These are phyloP conservation scores for Spilogale gracilis DNA, from an alignment of 2,113 vertebrate species.

Conservation along the genomic window DNA sequence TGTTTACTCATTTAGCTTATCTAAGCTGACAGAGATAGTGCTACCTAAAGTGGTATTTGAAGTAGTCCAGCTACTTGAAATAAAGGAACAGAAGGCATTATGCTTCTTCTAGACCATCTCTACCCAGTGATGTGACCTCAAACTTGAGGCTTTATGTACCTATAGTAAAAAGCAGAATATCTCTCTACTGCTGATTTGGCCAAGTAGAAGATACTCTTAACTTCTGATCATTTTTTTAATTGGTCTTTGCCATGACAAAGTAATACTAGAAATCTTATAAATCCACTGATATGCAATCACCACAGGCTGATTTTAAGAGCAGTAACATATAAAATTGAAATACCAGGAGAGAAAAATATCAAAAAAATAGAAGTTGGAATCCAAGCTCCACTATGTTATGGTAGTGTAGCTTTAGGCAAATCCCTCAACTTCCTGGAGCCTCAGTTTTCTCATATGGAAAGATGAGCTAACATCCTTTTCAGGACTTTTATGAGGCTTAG, in stretches of 20 bases:
- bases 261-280: background rate
- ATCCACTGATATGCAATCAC: background rate
- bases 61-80: background rate
- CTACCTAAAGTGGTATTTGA: background rate
- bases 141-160: background rate
- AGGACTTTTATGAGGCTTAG: background rate
- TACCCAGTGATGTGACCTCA: background rate
- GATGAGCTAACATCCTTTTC: background rate
- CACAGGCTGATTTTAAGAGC: background rate
- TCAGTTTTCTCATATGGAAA: background rate
- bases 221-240: background rate
- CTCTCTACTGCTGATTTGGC: background rate
- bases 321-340: background rate
- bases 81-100: background rate
- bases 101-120: conserved; percentile 3
- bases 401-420: background rate
- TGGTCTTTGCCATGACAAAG: background rate
- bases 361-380: background rate
- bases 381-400: background rate
- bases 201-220: conserved; percentile 36
- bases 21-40: background rate
- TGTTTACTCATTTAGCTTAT: background rate
- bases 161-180: conserved; percentile 28
- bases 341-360: background rate
- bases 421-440: background rate